These are phyloP conservation scores for Craterocephalus amniculus DNA, from an alignment of 2,797 vertebrate genomes.

Conservation along the genomic window DNA sequence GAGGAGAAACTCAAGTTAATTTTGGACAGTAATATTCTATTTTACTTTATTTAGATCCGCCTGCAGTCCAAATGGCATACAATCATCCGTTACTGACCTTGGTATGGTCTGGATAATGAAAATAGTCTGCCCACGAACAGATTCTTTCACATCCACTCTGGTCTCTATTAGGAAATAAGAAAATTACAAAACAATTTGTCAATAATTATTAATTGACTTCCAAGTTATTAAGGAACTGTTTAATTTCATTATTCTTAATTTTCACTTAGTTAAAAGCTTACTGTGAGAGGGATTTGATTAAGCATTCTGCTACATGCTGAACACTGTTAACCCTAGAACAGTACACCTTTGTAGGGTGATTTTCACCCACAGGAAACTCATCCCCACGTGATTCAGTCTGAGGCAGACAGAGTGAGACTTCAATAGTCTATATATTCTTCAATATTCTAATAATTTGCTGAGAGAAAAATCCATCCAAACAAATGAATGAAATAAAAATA, in stretches of 20 bases:
- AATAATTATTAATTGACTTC: background rate
- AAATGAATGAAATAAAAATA: too few relatives aligned
- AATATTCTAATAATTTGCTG: too few relatives aligned
- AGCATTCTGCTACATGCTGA: too few relatives aligned
- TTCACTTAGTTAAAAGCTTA: too few relatives aligned
- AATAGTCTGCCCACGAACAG: slow-evolving; percentile 96
- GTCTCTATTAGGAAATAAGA: slow-evolving; percentile 82
- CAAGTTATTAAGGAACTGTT: too few relatives aligned
- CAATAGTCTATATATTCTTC: too few relatives aligned
- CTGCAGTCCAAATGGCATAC: background rate
- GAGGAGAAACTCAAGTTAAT: background rate
- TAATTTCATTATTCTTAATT: too few relatives aligned
- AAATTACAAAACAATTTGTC: background rate
- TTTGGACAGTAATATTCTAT: background rate
- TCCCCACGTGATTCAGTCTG: too few relatives aligned
- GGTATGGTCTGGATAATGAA: slow-evolving; percentile 99
- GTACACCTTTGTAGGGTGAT: background rate
- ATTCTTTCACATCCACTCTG: slow-evolving; percentile 98
- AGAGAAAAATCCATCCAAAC: too few relatives aligned
- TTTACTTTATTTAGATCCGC: background rate
- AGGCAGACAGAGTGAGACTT: too few relatives aligned
- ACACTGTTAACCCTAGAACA: background rate
- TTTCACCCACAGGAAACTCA: background rate
- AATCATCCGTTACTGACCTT: slow-evolving; percentile 82
- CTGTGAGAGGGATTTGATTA: too few relatives aligned